Evolutionary conservation across 2,113 vertebrate species (phyloP), one percentile per base, ranked within the genome.

Genomic region (Calyptommatus sinebrachiatus): DNA sequence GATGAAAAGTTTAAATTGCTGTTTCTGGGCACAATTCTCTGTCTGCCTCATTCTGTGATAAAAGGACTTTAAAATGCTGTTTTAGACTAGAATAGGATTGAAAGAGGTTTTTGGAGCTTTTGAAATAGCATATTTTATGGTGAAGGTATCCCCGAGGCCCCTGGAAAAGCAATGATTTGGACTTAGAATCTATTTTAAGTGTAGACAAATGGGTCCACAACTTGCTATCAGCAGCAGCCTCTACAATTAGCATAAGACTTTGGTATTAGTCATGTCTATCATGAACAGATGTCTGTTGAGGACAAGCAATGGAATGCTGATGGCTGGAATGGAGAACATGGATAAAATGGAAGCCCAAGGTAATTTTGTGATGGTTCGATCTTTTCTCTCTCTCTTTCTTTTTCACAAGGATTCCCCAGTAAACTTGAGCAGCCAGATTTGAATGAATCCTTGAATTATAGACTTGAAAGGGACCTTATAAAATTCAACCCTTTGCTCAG

Each of bases 1-100:
- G 82, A 88, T 81, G 82, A 88, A 91, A 93, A 89, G 85, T 92
- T 94, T 71, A 86, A 88, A 92, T 86, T 91, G 83, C 78, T 92
- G 89, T 93, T 94, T 92, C 76, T 77, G 83, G 88, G 75, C 79
- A 91, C 88, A 87, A 91, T 91, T 92, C 88, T 90, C 88, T 65
- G 84, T 76, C 88, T 92, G 78, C 68, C 77, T 94, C 89, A 86
- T 88, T 91, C 87, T 92, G 91, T 88, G 89, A 91, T 89, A 87
- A 89, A 93, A 92, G 84, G 75, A 79, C 88, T 91, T 91, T 85
- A 87, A 90, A 91, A 87, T 74, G 8, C 76, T 80, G 77, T 86
- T 93, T 90, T 89, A 89, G 83, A 92, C 90, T 79, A 89, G 84
- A 92, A 89, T 76, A 83, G 68, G 85, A 83, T 86, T 89, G 86